Evolutionary conservation across 2,888 invertebrate genomes (phyloP).

Genomic region (Nasonovia ribisnigri): DNA sequence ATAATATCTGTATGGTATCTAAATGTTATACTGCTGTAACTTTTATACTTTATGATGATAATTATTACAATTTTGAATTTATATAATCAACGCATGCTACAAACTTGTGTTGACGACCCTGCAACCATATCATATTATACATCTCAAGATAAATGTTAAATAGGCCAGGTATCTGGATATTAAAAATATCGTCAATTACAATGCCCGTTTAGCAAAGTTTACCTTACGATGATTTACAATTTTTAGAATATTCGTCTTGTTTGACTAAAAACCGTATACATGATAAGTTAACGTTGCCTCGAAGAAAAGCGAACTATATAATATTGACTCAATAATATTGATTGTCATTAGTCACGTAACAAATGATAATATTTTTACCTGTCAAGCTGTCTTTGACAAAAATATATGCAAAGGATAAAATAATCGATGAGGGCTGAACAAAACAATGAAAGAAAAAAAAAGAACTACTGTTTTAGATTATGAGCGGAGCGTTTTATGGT

Average conservation of each 20-base stretch:
- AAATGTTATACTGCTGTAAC: not conserved
- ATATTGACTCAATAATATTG: not conserved
- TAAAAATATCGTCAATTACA: not conserved
- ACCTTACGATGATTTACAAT: not conserved
- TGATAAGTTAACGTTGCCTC: not conserved
- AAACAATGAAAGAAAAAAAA: not conserved
- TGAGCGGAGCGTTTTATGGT: not conserved
- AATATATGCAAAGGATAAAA: not conserved
- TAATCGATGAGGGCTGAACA: not conserved
- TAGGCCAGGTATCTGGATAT: not conserved
- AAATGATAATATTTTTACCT: not conserved
- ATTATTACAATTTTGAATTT: not conserved
- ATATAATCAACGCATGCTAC: not conserved
- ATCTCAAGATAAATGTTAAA: not conserved
- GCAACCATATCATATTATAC: not conserved
- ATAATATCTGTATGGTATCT: no score
- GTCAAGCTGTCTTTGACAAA: not conserved
- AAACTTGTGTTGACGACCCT: not conserved
- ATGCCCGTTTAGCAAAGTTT: not conserved
- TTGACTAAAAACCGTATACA: not conserved
- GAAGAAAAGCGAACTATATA: not conserved
- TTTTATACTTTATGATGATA: not conserved
- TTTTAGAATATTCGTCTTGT: not conserved
- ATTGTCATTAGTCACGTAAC: conserved; percentile 26
- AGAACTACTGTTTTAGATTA: not conserved